phyloP scores from a whole-genome alignment of 2,113 vertebrate species.

The Pica pica region DNA sequence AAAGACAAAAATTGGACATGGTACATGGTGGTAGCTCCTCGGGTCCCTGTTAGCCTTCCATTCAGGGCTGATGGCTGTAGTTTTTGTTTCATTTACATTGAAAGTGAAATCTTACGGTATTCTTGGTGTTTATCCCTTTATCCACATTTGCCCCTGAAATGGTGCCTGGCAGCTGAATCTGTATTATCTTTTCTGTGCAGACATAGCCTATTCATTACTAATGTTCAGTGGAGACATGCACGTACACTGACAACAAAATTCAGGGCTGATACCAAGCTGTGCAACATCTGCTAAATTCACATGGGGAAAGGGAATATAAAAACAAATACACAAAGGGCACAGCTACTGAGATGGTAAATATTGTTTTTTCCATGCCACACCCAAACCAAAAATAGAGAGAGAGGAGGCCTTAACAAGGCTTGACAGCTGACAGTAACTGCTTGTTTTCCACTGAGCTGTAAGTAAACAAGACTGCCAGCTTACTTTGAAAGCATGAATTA shows the following conservation, averaged over 20 bases:
- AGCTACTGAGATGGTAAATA: conserved; percentile 67
- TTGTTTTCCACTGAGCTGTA: background rate
- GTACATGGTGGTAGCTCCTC: background rate
- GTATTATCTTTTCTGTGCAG: background rate
- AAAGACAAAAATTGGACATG: background rate
- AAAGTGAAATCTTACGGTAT: background rate
- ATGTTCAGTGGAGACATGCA: background rate
- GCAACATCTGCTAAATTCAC: conserved; percentile 42
- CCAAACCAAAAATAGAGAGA: conserved; percentile 63
- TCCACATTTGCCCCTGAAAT: background rate
- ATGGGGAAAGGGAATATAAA: conserved; percentile 3
- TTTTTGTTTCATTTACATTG: background rate
- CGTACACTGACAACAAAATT: background rate
- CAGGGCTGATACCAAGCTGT: background rate
- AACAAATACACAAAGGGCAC: conserved; percentile 53
- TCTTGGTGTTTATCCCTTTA: background rate
- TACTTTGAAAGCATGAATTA: background rate
- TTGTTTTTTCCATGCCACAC: conserved; percentile 65
- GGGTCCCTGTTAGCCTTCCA: background rate
- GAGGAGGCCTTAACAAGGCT: conserved; percentile 39
- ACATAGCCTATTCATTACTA: background rate
- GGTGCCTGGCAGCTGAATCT: background rate
- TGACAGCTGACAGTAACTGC: conserved; percentile 9
- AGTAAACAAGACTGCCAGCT: background rate
- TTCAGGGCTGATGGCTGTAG: background rate